phyloP scores from a whole-genome alignment of 64 coral and sea anemone species.

The Montipora sp. region DNA sequence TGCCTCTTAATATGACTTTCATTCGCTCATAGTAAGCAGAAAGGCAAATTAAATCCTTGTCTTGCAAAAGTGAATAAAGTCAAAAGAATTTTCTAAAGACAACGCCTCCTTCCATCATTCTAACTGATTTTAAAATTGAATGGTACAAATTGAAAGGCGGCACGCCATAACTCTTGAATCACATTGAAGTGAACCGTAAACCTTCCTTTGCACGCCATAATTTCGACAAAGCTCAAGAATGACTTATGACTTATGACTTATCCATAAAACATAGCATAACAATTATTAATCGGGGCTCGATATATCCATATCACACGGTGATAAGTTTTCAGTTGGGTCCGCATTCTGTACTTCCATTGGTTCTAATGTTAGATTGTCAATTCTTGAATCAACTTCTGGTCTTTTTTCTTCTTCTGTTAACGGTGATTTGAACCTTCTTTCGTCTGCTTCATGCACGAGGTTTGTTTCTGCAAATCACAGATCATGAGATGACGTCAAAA shows the following conservation, averaged over 20 bases:
- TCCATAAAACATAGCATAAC: neutral
- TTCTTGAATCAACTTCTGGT: neutral
- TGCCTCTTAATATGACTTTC: no score
- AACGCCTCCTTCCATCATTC: no score
- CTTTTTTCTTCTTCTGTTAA: neutral
- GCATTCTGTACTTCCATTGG: slow-evolving; percentile 24
- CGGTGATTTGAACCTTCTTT: neutral
- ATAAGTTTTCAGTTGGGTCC: slow-evolving; percentile 35
- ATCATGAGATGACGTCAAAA: no score
- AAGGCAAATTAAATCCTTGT: neutral
- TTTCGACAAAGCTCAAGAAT: neutral
- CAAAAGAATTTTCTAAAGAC: no score
- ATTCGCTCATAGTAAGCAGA: neutral
- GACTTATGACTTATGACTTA: neutral
- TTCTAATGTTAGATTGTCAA: slow-evolving; percentile 38
- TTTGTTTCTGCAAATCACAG: slow-evolving; percentile 12
- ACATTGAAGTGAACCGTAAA: neutral
- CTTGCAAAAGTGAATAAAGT: no score
- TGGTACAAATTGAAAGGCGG: no score
- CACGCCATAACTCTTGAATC: no score
- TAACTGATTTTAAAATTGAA: no score
- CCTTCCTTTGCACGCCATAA: no score
- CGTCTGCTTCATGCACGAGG: neutral
- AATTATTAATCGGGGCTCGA: slow-evolving; percentile 36
- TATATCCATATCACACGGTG: slow-evolving; percentile 57